phyloP scores from a whole-genome alignment of 2,888 invertebrate species.

The Zhengitettix transpicula region DNA sequence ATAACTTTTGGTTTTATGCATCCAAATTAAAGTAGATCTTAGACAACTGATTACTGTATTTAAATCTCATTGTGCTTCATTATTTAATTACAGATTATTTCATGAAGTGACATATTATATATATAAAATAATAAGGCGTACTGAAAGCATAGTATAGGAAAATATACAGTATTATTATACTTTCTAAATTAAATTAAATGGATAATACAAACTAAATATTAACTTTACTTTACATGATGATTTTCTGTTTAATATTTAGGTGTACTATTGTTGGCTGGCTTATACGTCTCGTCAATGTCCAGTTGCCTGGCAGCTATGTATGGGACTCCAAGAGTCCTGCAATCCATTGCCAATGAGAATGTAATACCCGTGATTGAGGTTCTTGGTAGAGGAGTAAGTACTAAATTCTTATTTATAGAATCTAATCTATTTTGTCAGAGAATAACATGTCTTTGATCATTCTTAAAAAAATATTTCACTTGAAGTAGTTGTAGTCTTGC shows the following conservation, averaged over 20 bases:
- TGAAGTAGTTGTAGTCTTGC: too few relatives aligned
- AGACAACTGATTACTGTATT: too few relatives aligned
- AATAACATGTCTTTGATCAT: too few relatives aligned
- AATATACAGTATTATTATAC: not conserved
- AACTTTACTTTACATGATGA: not conserved
- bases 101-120: too few relatives aligned
- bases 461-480: too few relatives aligned
- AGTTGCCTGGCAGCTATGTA: constrained; percentile 93
- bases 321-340: constrained; percentile 84
- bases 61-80: too few relatives aligned
- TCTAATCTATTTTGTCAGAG: too few relatives aligned
- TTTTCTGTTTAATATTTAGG: constrained; percentile 18
- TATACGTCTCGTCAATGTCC: constrained; percentile 92
- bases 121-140: too few relatives aligned
- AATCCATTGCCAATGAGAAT: constrained; percentile 89
- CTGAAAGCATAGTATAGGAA: too few relatives aligned
- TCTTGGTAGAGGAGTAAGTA: constrained; percentile 73
- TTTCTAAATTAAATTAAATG: not conserved
- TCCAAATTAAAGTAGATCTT: too few relatives aligned
- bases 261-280: constrained; percentile 70
- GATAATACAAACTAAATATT: not conserved
- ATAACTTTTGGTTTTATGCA: too few relatives aligned
- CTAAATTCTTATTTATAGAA: not conserved
- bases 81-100: too few relatives aligned
- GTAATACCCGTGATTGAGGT: constrained; percentile 79